Evolutionary conservation across 2,797 vertebrate genomes (phyloP).

Genomic region (Notoglanidium macrostoma): DNA sequence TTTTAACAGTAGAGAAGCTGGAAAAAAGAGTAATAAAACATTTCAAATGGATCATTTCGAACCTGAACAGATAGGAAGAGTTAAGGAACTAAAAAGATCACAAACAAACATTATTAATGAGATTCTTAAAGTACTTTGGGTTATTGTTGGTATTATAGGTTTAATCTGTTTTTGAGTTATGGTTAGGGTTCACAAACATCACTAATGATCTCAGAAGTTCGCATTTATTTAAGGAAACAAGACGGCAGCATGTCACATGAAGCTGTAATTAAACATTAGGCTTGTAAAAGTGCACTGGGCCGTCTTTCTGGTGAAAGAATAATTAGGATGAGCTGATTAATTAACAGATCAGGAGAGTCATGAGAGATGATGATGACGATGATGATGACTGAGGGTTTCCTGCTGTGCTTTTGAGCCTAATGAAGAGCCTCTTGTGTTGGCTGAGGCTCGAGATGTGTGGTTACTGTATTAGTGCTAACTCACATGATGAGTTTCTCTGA

Average conservation of each 20-base stretch:
- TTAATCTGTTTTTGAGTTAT: neutral
- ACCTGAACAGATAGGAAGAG: neutral
- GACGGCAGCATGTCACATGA: neutral
- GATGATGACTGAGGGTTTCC: constrained; percentile 12
- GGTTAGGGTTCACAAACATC: neutral
- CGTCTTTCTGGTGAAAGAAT: constrained; percentile 29
- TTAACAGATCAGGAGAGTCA: constrained; percentile 33
- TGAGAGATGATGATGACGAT: constrained; percentile 24
- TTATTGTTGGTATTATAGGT: neutral
- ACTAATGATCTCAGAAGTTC: neutral
- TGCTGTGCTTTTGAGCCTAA: constrained; percentile 37
- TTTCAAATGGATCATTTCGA: neutral
- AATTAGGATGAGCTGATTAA: constrained; percentile 44
- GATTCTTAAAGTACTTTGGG: neutral
- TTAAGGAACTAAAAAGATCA: neutral
- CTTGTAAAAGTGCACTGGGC: neutral
- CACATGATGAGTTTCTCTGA: constrained; percentile 11
- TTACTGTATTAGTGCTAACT: constrained; percentile 3
- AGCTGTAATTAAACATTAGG: neutral
- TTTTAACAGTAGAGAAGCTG: neutral
- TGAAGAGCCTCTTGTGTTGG: constrained; percentile 25
- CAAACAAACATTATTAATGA: neutral
- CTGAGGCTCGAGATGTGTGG: neutral
- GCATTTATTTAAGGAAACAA: neutral
- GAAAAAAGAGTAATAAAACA: neutral